phyloP scores from a whole-genome alignment of 2,113 vertebrate species.

The Crocuta crocuta region DNA sequence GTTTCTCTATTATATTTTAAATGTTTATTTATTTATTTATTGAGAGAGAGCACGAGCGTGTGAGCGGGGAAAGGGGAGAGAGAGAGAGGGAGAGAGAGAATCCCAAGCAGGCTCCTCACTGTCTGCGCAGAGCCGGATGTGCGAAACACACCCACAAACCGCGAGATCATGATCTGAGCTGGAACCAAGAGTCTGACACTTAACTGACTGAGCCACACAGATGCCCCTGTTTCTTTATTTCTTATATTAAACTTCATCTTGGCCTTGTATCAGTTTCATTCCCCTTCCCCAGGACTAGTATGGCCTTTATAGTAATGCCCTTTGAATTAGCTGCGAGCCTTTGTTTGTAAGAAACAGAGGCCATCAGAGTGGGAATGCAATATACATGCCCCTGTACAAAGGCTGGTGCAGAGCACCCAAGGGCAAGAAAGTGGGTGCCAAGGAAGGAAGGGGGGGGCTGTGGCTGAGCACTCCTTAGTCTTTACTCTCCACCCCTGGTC shows the following conservation, averaged over 20 bases:
- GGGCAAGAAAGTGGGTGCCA: neutral
- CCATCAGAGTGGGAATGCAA: neutral
- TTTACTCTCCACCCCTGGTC: neutral
- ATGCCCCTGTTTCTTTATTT: neutral
- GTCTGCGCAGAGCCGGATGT: no score
- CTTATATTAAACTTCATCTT: neutral
- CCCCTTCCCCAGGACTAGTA: neutral
- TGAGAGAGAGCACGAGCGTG: no score
- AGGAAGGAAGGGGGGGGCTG: neutral
- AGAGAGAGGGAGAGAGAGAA: no score
- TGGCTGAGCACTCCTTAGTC: no score
- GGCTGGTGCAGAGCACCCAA: fast-evolving
- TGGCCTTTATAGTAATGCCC: neutral
- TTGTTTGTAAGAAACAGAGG: neutral
- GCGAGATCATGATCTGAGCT: no score
- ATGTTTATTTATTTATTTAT: no score
- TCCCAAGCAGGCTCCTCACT: no score
- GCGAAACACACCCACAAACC: no score
- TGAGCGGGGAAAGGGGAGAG: no score
- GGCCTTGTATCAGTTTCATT: neutral
- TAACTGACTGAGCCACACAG: no score
- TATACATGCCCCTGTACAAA: fast-evolving
- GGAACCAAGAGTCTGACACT: no score
- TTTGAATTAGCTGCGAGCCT: neutral
- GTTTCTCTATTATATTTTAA: neutral